Conservation (phyloP, 2,113 vertebrate genomes). For the Phylloscopus trochiloides region DNA sequence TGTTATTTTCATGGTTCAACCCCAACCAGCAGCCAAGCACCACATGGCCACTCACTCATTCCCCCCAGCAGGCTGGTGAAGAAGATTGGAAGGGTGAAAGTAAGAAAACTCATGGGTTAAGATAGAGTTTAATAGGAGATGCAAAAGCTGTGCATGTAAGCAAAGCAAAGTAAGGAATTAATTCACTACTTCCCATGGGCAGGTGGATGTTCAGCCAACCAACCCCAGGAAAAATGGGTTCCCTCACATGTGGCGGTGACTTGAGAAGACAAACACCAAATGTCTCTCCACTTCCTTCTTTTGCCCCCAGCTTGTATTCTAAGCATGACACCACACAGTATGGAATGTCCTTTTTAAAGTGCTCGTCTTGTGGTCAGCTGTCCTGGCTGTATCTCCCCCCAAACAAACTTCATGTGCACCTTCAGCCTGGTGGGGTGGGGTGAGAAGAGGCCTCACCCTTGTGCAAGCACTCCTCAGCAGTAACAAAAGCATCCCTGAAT, state of each 20-base stretch:
- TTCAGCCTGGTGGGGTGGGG: neutral
- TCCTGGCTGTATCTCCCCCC: neutral
- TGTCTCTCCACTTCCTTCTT: neutral
- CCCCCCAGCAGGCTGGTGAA: neutral
- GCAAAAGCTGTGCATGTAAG: neutral
- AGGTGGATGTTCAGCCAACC: fast-evolving
- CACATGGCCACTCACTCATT: neutral
- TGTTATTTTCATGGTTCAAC: neutral
- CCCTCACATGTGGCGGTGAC: neutral
- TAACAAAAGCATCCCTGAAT: neutral
- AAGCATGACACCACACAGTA: neutral
- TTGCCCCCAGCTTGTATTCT: too few species aligned
- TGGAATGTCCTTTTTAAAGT: neutral
- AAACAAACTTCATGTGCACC: neutral
- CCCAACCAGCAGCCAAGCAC: neutral
- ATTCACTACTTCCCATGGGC: too few species aligned
- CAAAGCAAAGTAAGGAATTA: neutral
- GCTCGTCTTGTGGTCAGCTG: neutral
- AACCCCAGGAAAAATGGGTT: neutral
- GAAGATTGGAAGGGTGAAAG: neutral
- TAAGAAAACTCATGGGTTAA: neutral
- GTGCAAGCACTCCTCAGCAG: neutral
- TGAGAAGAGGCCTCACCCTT: neutral
- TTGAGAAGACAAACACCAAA: neutral
- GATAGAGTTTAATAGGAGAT: neutral